phyloP scores from a whole-genome alignment of 2,888 invertebrate genomes.

The Lordiphosa andalusiaca region DNA sequence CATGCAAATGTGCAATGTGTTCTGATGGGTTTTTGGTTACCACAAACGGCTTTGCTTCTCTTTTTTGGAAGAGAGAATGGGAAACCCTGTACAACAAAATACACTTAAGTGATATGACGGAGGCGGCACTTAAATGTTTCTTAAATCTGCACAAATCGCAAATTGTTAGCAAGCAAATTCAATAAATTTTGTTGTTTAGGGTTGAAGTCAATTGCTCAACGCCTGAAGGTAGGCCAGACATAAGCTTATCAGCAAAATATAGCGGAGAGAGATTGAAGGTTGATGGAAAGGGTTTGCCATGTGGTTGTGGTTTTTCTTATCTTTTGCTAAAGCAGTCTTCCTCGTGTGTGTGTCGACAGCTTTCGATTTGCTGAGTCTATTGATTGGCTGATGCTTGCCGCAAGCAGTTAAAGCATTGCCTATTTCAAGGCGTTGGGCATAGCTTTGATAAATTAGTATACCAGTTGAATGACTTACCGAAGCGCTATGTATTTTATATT shows the following conservation, averaged over 20 bases:
- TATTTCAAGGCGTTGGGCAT: constrained; percentile 28
- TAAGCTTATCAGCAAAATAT: constrained; percentile 57
- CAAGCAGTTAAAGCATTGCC: constrained; percentile 30
- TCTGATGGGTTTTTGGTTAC: constrained; percentile 37
- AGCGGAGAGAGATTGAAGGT: too few relatives aligned
- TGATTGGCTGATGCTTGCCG: constrained; percentile 30
- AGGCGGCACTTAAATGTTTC: constrained; percentile 63
- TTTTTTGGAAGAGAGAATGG: constrained; percentile 26
- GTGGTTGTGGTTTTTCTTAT: constrained; percentile 20
- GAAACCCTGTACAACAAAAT: constrained; percentile 29
- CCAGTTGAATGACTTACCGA: constrained; percentile 24
- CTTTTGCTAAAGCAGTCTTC: constrained; percentile 2
- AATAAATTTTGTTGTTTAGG: constrained; percentile 41
- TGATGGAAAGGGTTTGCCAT: constrained; percentile 4
- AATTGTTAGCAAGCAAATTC: constrained; percentile 18
- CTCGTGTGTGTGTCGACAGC: constrained; percentile 14
- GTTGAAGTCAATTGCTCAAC: too few relatives aligned
- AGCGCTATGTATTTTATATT: constrained; percentile 9
- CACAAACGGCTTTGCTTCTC: constrained; percentile 19
- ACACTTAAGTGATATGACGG: constrained; percentile 65
- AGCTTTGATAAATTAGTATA: constrained; percentile 38
- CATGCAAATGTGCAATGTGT: constrained; percentile 51
- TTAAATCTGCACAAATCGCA: constrained; percentile 52
- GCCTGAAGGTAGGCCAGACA: constrained; percentile 21
- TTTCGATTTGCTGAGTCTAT: constrained; percentile 22